phyloP scores from a whole-genome alignment of 2,113 vertebrate genomes.

The Gasterosteus nipponicus region DNA sequence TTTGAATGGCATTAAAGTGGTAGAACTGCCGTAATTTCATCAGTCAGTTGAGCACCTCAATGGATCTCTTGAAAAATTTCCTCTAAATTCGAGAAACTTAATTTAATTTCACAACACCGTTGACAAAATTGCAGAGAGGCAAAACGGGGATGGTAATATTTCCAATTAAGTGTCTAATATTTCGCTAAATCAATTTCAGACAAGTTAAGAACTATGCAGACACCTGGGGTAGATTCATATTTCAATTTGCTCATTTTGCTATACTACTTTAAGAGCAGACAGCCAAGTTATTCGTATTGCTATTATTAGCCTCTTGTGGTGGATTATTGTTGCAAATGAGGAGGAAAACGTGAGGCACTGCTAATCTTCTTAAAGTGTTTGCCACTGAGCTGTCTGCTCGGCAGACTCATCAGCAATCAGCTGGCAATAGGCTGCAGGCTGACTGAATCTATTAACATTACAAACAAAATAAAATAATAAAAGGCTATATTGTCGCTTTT shows the following conservation, averaged over 20 bases:
- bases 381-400: constrained; percentile 77
- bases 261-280: constrained; percentile 15
- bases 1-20: constrained; percentile 80
- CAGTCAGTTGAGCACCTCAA: constrained; percentile 78
- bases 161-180: constrained; percentile 28
- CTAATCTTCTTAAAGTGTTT: constrained; percentile 80
- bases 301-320: constrained; percentile 63
- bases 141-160: constrained; percentile 6
- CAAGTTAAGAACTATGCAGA: constrained; percentile 13
- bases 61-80: constrained; percentile 82
- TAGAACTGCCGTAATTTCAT: constrained; percentile 83
- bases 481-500: background rate
- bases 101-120: constrained; percentile 75
- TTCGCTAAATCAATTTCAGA: constrained; percentile 46
- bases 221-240: constrained; percentile 24
- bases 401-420: constrained; percentile 76
- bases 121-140: constrained; percentile 51
- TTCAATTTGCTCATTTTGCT: constrained; percentile 43
- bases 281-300: constrained; percentile 28
- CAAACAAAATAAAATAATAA: background rate
- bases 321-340: constrained; percentile 70
- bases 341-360: constrained; percentile 72
- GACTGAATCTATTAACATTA: constrained; percentile 14
- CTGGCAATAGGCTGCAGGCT: constrained; percentile 30
- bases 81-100: constrained; percentile 78